Base-by-base conservation (phyloP, 2,797 vertebrate species). In the Melanotaenia pygmaea region DNA sequence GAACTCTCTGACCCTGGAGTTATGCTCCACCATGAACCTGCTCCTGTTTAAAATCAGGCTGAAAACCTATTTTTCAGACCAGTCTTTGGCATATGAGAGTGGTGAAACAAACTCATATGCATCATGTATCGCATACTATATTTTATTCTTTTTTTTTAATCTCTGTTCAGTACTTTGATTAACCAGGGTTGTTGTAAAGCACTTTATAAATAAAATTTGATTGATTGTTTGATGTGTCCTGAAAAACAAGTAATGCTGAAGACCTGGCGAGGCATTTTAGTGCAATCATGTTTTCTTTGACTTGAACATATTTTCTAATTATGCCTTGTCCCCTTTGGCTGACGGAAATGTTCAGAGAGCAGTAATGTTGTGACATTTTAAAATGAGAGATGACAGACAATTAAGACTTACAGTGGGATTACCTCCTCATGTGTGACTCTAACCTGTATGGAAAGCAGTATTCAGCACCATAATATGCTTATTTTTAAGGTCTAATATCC, bases 251-350 rank as follows among this genome's bases (percentile, higher is more conserved):
- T 56, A 28, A 73, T 67, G 68, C 70, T 62, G 58, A 79, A 74
- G 86, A 77, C 61, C 78, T 86, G 20, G n/a, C 85, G 88, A 83
- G 80, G 76, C 79, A 62, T 86, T 76, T 73, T 59, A 58, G 67
- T 58, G 69, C 75, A 80, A 71, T 89, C 73, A 43, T 81, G 74
- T 86, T 90, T 84, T 85, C 77, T 64, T 79, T 74, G 76, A 76
- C 80, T 82, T 72, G 65, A 86, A 84, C 80, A 89, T 87, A 70
- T 89, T 91, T 87, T 84, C 59, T 87, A 88, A 90, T 91, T 88
- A 87, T 43, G 64, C 45, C 45, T 64, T 35, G 80, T 86, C 82
- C 84, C 86, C 77, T 71, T 77, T 56, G 82, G 86, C 81, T 76
- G 83, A 72, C 67, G 53, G 67, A 81, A 77, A 76, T 72, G 61